Conservation (phyloP, 92 coral and sea anemone species). For the Meandrina meandrites region DNA sequence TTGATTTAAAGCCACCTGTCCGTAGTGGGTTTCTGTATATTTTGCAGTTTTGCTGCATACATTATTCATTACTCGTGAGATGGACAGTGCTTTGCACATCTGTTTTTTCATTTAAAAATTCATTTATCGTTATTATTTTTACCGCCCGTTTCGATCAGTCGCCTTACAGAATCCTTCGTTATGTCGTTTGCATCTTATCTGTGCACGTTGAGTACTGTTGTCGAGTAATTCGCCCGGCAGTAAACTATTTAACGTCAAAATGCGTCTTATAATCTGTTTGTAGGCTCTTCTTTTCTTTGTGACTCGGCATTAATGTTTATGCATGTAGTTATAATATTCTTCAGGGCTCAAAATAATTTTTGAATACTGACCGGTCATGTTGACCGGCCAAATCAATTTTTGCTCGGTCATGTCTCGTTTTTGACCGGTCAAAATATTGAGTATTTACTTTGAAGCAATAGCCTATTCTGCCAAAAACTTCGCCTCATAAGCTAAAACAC, state of each 20-base stretch:
- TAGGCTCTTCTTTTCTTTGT: background rate
- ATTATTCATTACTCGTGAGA: conserved; percentile 10
- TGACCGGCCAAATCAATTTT: too few species aligned
- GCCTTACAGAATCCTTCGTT: background rate
- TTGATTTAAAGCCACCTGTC: background rate
- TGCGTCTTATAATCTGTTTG: too few species aligned
- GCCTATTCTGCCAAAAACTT: too few species aligned
- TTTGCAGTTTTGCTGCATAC: background rate
- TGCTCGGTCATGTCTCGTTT: too few species aligned
- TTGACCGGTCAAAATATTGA: too few species aligned
- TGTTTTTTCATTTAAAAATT: background rate
- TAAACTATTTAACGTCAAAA: too few species aligned
- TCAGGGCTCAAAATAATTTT: too few species aligned
- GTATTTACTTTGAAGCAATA: too few species aligned
- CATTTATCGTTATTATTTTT: background rate
- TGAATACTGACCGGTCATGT: too few species aligned
- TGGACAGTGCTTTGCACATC: background rate
- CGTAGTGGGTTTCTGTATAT: background rate
- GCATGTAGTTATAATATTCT: too few species aligned
- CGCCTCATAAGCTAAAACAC: too few species aligned
- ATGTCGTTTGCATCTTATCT: background rate
- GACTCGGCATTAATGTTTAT: too few species aligned
- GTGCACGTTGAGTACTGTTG: background rate
- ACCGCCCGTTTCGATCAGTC: background rate
- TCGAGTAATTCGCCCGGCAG: background rate